Evolutionary conservation across 2,797 vertebrate genomes (phyloP).

Genomic region (Poeciliopsis gracilis): DNA sequence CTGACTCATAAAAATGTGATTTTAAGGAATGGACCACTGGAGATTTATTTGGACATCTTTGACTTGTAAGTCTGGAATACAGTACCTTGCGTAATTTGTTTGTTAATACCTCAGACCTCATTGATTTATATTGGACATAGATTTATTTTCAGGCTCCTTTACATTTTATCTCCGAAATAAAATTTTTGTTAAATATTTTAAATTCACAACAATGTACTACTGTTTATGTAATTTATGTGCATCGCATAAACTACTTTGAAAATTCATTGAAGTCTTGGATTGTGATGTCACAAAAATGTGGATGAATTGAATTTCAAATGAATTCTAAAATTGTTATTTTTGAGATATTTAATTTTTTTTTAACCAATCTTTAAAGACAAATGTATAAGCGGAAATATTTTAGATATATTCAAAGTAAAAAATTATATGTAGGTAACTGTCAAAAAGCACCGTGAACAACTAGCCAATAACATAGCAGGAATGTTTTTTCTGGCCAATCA

Average conservation of each 20-base stretch:
- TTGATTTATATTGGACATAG: not conserved
- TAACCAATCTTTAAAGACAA: not conserved
- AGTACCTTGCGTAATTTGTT: not conserved
- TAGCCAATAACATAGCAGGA: constrained; percentile 16
- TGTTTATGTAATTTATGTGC: too few relatives aligned
- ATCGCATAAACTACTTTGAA: not conserved
- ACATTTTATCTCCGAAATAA: not conserved
- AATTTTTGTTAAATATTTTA: not conserved
- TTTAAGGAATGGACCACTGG: not conserved
- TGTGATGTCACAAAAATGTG: not conserved
- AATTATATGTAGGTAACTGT: not conserved
- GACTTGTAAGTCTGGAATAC: not conserved
- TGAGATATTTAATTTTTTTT: not conserved
- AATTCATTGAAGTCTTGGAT: not conserved
- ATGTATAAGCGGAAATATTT: not conserved
- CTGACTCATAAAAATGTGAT: constrained; percentile 1
- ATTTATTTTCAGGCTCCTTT: not conserved
- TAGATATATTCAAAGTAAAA: not conserved
- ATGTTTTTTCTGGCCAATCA: constrained; percentile 35
- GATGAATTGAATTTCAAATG: not conserved
- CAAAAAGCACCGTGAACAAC: accelerated
- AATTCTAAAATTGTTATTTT: not conserved
- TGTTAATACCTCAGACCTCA: not conserved
- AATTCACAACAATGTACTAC: not conserved
- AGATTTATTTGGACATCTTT: not conserved